Base-by-base conservation (phyloP, 1,140 invertebrate genomes). In the Ceratosolen solmsi region DNA sequence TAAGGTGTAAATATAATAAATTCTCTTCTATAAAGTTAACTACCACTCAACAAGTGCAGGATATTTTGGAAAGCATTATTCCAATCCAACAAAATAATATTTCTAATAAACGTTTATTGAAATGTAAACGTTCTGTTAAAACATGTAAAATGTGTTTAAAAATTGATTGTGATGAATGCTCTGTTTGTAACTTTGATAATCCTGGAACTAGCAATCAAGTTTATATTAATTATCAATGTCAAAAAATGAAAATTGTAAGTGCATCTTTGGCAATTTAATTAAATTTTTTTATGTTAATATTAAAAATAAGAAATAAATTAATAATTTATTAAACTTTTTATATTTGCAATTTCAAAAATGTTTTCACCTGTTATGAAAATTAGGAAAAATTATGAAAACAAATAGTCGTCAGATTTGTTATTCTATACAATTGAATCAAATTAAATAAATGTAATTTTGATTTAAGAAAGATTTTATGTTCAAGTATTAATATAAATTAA, bases 21-120 rank as follows among this genome's bases (percentile, higher is more conserved):
- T 88, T 90, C 41, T 85, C 89, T 79, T 95, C 94, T 92, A 96
- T 94, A 1, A 96, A 95, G 91, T 96, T 96, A 4, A 96, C 96
- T 0, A 96, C 95, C 0, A 97, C 96, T 20, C 93, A 94, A 51
- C 92, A 97, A 22, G 96, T 98, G 0, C 90, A 92, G 46, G 93
- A 95, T 82, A 94, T 96, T 70, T 97, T 97, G 89, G 96, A 97
- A 91, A 94, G 92, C 84, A 95, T 97, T 86, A 97, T 97, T 86
- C 89, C 94, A 20, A 94, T 95, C 84, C 96, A 97, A 87, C 92
- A 97, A 51, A 94, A 94, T 84, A 91, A 93, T 88, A 91, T 92
- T 49, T 87, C 92, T 30, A 41, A 84, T 41, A 80, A 49, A 17
- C 33, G 63, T 30, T 74, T 33, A 25, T 22, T 73, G 54, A 80